These are phyloP conservation scores for Grus americana DNA, from an alignment of 2,113 vertebrate genomes.

Conservation along the genomic window DNA sequence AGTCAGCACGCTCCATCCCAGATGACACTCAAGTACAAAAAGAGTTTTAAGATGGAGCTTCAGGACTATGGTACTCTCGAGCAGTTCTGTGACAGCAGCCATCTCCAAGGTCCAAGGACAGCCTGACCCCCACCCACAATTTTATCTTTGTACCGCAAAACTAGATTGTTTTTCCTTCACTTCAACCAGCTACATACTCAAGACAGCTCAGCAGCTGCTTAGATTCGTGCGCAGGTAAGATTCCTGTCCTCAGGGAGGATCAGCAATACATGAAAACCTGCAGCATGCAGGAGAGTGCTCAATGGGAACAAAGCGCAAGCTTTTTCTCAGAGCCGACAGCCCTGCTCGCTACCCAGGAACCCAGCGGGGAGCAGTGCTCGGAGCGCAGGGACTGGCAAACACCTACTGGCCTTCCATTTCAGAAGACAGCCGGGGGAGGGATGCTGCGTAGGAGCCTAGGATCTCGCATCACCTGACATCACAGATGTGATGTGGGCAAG, in stretches of 20 bases:
- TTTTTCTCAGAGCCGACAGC: neutral
- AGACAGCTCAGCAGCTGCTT: neutral
- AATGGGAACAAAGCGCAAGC: rapidly evolving
- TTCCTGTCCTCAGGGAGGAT: neutral
- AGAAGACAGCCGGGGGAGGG: neutral
- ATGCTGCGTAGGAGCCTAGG: neutral
- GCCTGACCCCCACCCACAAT: too few relatives aligned
- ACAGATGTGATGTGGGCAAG: neutral
- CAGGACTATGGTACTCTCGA: rapidly evolving
- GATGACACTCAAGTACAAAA: rapidly evolving
- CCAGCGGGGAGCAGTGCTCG: rapidly evolving
- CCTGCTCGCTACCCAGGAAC: too few relatives aligned
- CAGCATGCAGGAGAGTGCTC: neutral
- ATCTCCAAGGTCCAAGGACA: neutral
- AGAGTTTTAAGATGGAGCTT: neutral
- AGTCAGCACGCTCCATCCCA: rapidly evolving
- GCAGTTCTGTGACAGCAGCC: rapidly evolving
- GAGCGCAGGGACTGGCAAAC: neutral
- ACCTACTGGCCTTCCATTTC: neutral
- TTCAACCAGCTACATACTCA: rapidly evolving
- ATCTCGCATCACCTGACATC: neutral
- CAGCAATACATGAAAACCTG: neutral
- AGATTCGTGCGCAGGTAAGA: rapidly evolving
- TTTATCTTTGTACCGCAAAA: neutral
- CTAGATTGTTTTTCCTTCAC: rapidly evolving